These are phyloP conservation scores for Campoplex nolae DNA, from an alignment of 2,888 invertebrate species.

Conservation along the genomic window DNA sequence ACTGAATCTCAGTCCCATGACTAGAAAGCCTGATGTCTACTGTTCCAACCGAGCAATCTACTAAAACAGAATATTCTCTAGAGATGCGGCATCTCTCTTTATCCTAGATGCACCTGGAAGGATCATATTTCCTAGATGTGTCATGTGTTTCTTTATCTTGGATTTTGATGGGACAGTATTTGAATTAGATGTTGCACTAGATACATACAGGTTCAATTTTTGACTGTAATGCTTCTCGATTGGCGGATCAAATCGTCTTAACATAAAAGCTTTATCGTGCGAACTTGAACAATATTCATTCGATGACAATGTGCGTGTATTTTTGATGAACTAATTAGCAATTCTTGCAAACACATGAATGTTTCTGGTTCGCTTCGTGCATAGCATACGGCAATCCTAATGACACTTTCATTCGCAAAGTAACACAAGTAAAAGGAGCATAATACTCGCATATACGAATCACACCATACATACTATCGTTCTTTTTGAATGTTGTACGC, in stretches of 20 bases:
- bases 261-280: background rate
- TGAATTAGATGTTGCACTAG: background rate
- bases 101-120: background rate
- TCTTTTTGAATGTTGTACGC: conserved; percentile 20
- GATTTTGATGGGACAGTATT: background rate
- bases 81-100: background rate
- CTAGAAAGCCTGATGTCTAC: conserved; percentile 35
- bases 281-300: conserved; percentile 9
- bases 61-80: conserved; percentile 13
- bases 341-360: background rate
- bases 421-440: conserved; percentile 27
- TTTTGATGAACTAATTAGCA: conserved; percentile 1
- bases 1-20: conserved; percentile 51
- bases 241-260: background rate
- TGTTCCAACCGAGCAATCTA: conserved; percentile 19
- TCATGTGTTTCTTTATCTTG: background rate
- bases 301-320: background rate
- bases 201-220: background rate
- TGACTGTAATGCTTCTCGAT: background rate
- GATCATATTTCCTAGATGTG: background rate
- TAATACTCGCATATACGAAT: conserved; percentile 32
- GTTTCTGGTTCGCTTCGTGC: conserved; percentile 71
- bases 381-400: conserved; percentile 73
- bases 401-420: conserved; percentile 72
- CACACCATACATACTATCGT: background rate